These are phyloP conservation scores for Poecilia picta DNA, from an alignment of 2,797 vertebrate genomes.

Conservation along the genomic window DNA sequence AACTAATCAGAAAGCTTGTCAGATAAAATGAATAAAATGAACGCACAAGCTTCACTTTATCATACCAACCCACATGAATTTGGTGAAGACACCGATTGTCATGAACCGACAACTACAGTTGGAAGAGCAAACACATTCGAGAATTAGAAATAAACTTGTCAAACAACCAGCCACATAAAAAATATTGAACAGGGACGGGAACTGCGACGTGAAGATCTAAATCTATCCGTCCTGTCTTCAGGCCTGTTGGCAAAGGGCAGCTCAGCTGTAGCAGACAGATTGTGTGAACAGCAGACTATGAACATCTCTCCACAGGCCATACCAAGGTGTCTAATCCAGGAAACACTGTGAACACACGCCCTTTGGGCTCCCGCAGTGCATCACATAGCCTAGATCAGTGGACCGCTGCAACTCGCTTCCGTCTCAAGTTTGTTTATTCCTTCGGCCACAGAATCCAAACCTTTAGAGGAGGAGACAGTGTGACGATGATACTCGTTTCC, in stretches of 20 bases:
- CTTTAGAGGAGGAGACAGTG: neutral
- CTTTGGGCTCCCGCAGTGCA: constrained; percentile 69
- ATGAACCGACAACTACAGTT: neutral
- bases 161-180: constrained; percentile 3
- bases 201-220: constrained; percentile 72
- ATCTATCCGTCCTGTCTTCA: constrained; percentile 72
- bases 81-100: neutral
- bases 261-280: constrained; percentile 79
- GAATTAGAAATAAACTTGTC: neutral
- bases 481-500: neutral
- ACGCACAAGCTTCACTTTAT: neutral
- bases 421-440: constrained; percentile 28
- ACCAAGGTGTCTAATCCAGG: constrained; percentile 82
- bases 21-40: no score
- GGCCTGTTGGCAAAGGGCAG: constrained; percentile 80
- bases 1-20: constrained; percentile 47
- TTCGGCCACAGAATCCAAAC: constrained; percentile 4
- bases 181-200: constrained; percentile 38
- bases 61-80: neutral
- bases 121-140: neutral
- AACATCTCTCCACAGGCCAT: constrained; percentile 81
- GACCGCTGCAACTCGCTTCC: constrained; percentile 32
- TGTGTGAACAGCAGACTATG: constrained; percentile 78
- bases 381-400: constrained; percentile 45
- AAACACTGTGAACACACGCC: constrained; percentile 81